phyloP scores from a whole-genome alignment of 2,888 invertebrate genomes.

The Crossocerus cetratus region DNA sequence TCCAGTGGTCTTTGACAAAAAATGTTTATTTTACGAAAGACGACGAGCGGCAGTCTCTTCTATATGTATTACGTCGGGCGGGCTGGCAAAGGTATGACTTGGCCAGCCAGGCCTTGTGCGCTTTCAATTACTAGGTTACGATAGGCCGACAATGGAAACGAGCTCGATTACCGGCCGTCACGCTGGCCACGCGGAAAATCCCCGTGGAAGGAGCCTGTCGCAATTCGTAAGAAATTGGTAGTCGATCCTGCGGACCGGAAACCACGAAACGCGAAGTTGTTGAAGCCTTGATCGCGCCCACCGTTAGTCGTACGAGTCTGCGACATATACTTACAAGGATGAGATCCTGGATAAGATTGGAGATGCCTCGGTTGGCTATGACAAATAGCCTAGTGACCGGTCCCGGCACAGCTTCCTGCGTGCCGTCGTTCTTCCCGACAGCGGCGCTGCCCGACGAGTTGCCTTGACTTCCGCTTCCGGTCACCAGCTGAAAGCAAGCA shows the following conservation, averaged over 20 bases:
- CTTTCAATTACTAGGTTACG: not conserved
- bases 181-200: slow-evolving; percentile 18
- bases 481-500: slow-evolving; percentile 83
- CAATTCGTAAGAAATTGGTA: slow-evolving; percentile 2
- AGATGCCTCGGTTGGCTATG: slow-evolving; percentile 91
- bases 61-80: too few relatives aligned
- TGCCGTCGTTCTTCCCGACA: slow-evolving; percentile 37
- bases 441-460: slow-evolving; percentile 77
- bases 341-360: slow-evolving; percentile 91
- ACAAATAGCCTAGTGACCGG: slow-evolving; percentile 92
- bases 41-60: too few relatives aligned
- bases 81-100: not conserved
- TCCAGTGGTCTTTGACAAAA: not conserved
- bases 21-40: not conserved
- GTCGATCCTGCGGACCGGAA: not conserved
- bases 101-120: too few relatives aligned
- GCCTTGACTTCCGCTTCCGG: slow-evolving; percentile 84
- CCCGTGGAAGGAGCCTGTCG: slow-evolving; percentile 14
- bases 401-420: slow-evolving; percentile 89
- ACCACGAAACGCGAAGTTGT: too few relatives aligned
- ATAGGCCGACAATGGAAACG: not conserved
- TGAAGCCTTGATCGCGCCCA: too few relatives aligned
- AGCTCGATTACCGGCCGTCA: slow-evolving; percentile 11
- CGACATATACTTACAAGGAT: slow-evolving; percentile 89
- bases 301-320: too few relatives aligned